These are phyloP conservation scores for Eunapius fragilis DNA, from an alignment of 37 sponge, comb jelly and placozoan species.

Conservation along the genomic window DNA sequence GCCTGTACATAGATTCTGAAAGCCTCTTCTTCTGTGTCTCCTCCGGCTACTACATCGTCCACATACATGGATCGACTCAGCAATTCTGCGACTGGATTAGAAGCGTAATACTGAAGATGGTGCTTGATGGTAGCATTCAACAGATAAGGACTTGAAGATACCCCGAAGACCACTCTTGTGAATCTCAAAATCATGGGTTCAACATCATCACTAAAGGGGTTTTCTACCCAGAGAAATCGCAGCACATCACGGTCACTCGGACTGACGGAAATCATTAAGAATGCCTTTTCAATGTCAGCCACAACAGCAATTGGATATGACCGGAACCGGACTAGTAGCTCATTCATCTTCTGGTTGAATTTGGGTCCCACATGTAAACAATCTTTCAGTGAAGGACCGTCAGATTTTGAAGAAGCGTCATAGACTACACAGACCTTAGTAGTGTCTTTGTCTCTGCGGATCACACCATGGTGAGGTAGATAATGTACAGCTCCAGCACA, in stretches of 20 bases:
- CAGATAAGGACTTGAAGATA: conserved; percentile 15
- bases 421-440: conserved; percentile 36
- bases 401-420: conserved; percentile 41
- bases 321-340: conserved; percentile 24
- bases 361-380: conserved; percentile 41
- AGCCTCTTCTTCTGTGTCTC: conserved; percentile 38
- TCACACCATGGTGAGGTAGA: conserved; percentile 46
- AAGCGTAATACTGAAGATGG: background rate
- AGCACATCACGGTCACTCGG: conserved; percentile 52
- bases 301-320: conserved; percentile 27
- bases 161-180: conserved; percentile 31
- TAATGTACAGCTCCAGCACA: conserved; percentile 10
- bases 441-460: conserved; percentile 36
- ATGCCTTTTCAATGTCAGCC: conserved; percentile 52
- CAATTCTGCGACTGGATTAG: background rate
- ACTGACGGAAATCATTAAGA: conserved; percentile 26
- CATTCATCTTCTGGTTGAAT: conserved; percentile 35
- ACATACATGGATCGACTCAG: conserved; percentile 28
- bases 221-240: conserved; percentile 35
- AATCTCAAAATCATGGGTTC: conserved; percentile 16
- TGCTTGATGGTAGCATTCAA: conserved; percentile 1
- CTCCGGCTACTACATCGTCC: conserved; percentile 31
- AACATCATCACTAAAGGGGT: conserved; percentile 12
- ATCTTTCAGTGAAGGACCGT: conserved; percentile 43
- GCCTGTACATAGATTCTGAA: conserved; percentile 21